A percentile compares a stretch with the other conserved stretches of the same genome.
Conservation (phyloP, 1,140 invertebrate species). For the Zaprionus taronus region DNA sequence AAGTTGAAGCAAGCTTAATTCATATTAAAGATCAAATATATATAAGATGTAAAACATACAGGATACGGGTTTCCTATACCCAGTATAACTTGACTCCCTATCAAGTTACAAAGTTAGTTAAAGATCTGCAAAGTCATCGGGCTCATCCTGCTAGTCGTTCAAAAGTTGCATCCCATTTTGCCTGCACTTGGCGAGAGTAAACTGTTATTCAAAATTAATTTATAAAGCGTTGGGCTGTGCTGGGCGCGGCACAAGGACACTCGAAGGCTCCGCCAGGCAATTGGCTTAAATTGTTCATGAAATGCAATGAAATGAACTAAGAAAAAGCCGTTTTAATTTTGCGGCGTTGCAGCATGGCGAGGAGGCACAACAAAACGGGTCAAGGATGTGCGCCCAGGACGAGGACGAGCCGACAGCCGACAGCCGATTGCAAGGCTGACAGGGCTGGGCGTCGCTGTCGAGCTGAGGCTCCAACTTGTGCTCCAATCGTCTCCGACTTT, state of each 20-base stretch:
- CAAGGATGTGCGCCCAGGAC: constrained; percentile 62
- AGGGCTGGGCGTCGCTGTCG: constrained; percentile 9
- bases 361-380: constrained; percentile 57
- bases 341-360: constrained; percentile 61
- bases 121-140: not conserved
- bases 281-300: constrained; percentile 83
- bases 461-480: constrained; percentile 31
- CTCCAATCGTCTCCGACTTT: constrained; percentile 2
- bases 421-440: constrained; percentile 49
- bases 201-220: constrained; percentile 74
- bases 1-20: no score
- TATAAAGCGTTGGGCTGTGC: constrained; percentile 54
- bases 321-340: constrained; percentile 81
- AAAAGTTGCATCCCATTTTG: constrained; percentile 8
- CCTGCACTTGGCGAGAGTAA: constrained; percentile 51
- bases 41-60: no score
- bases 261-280: constrained; percentile 42
- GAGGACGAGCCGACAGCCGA: constrained; percentile 15
- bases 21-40: no score
- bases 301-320: constrained; percentile 82
- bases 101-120: not conserved
- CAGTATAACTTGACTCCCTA: not conserved
- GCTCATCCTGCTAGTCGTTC: not conserved
- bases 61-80: not conserved
- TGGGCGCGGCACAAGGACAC: constrained; percentile 50